Base-by-base conservation (phyloP, 2,888 invertebrate genomes). In the Macroteleia sp. region DNA sequence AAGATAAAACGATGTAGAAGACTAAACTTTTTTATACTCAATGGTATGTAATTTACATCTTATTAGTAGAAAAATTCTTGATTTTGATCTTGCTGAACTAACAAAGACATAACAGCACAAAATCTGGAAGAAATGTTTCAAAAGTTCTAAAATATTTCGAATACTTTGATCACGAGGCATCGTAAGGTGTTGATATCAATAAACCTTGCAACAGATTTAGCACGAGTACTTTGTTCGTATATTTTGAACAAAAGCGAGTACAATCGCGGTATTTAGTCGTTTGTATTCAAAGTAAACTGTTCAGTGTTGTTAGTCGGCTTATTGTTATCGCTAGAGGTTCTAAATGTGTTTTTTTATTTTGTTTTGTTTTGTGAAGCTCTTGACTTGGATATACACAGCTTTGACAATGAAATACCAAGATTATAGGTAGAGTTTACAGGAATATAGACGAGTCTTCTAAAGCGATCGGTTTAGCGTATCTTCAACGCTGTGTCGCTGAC, bases 381-480 rank as follows among this genome's bases (percentile, higher is more conserved):
- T 61, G 67, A 75, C 67, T 67, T 42, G 34, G 14, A 64, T 42
- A 36, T 54, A 52, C 54, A 44, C 12, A 66, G 48, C 52, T 59
- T 74, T 74, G 74, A 74, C 75, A 76, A 76, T 76, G 62, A 62
- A 76, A 54, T 67, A 62, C 69, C 77, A 62, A 67, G 73, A 78
- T 74, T 74, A 69, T 78, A 64, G 42, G 67, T 73, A 56, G 44
- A 73, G 74, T 69, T 78, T 74, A 66, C 66, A 74, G 71, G 61
- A 71, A 66, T 71, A 71, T 64, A 67, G 71, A 61, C 44, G 48
- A 57, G 69, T 41, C 16, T 46, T 57, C 16, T 16, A 19, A 44
- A 41, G 41, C 20, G 50, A 54, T 44, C 39, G 62, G 34, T 28
- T 52, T 22, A 48, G 54, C 34, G 57, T 76, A 62, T 64, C 57